These are phyloP conservation scores for Labeo catla DNA, from an alignment of 2,113 vertebrate species.

Conservation along the genomic window DNA sequence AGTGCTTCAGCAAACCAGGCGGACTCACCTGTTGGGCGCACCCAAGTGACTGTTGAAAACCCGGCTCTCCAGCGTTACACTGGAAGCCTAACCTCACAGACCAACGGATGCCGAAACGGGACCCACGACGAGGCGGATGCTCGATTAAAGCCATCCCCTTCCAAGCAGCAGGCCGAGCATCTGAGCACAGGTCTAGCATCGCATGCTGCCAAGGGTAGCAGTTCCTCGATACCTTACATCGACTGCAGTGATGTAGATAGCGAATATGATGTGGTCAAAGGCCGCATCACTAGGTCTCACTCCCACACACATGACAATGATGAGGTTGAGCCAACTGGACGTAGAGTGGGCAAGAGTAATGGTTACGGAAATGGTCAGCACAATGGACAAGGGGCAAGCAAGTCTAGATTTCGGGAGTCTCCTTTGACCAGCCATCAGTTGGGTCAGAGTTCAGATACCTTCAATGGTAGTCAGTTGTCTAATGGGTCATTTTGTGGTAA, in stretches of 20 bases:
- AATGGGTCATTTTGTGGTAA: slow-evolving; percentile 60
- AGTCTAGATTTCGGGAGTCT: slow-evolving; percentile 30
- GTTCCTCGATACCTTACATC: slow-evolving; percentile 85
- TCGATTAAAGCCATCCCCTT: slow-evolving; percentile 70
- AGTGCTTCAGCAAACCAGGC: slow-evolving; percentile 67
- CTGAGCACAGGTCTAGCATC: slow-evolving; percentile 91
- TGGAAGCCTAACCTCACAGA: slow-evolving; percentile 68
- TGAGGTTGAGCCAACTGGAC: slow-evolving; percentile 81
- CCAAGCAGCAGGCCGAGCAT: slow-evolving; percentile 74
- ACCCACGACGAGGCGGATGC: slow-evolving; percentile 61
- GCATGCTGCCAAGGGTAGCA: slow-evolving; percentile 82
- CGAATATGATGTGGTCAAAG: slow-evolving; percentile 81
- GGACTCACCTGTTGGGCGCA: slow-evolving; percentile 68
- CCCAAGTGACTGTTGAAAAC: slow-evolving; percentile 68
- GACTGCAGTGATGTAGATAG: slow-evolving; percentile 89
- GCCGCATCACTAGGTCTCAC: slow-evolving; percentile 74
- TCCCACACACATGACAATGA: slow-evolving; percentile 85
- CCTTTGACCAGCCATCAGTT: slow-evolving; percentile 61
- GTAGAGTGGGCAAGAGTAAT: slow-evolving; percentile 62
- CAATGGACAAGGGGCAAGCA: neutral
- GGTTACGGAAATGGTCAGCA: slow-evolving; percentile 44
- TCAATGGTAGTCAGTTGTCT: slow-evolving; percentile 75
- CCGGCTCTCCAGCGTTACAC: slow-evolving; percentile 63
- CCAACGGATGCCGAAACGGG: slow-evolving; percentile 72
- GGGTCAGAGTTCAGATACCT: slow-evolving; percentile 75